A percentile compares a stretch with the other conserved stretches of the same genome.
phyloP scores from a whole-genome alignment of 1,140 invertebrate species.

The Drosophila miranda region DNA sequence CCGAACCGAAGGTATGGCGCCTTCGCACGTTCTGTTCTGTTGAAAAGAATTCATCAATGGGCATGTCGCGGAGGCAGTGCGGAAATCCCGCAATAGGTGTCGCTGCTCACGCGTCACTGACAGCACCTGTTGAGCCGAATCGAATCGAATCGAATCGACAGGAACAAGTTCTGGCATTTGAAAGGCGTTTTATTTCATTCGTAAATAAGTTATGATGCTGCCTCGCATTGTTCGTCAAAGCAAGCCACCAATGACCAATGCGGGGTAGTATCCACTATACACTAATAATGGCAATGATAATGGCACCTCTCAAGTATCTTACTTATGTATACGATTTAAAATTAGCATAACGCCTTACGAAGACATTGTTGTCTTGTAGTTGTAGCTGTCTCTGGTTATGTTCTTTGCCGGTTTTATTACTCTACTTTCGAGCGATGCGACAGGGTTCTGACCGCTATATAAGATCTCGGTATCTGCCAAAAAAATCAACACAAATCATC shows the following conservation, averaged over 20 bases:
- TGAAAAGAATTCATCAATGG: constrained; percentile 18
- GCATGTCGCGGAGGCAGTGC: not conserved
- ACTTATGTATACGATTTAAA: constrained; percentile 7
- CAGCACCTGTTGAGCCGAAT: constrained; percentile 24
- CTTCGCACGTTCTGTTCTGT: too few species aligned
- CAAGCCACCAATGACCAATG: not conserved
- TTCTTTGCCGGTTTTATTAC: constrained; percentile 53
- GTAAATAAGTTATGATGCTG: constrained; percentile 40
- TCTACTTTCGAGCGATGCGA: constrained; percentile 43
- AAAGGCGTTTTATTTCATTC: constrained; percentile 36
- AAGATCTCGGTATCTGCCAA: constrained; percentile 22
- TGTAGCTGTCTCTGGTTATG: constrained; percentile 33
- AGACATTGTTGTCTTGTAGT: not conserved
- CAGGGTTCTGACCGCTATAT: constrained; percentile 53
- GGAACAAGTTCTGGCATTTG: constrained; percentile 64
- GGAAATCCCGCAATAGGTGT: constrained; percentile 6
- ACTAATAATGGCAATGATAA: constrained; percentile 29
- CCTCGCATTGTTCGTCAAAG: constrained; percentile 9
- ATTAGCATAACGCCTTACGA: constrained; percentile 5
- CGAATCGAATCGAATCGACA: constrained; percentile 1
- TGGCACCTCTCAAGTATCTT: constrained; percentile 4
- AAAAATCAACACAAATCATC: constrained; percentile 57
- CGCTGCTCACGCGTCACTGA: not conserved
- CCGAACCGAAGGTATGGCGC: too few species aligned
- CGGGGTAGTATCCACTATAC: constrained; percentile 14